Evolutionary conservation across 2,113 vertebrate genomes (phyloP).

Genomic region (Stigmatopora nigra): DNA sequence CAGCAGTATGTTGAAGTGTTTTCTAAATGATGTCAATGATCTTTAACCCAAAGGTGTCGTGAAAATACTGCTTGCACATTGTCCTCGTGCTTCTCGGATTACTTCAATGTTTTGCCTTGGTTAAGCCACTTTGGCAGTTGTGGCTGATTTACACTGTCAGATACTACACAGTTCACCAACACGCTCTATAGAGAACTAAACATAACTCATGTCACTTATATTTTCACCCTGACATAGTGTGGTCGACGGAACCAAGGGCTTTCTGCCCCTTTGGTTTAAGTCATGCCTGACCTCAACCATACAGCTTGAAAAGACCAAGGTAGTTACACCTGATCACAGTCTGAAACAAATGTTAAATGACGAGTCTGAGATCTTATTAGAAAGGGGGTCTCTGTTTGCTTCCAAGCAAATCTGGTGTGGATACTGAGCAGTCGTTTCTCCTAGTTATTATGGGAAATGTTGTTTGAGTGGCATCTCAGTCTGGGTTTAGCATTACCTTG

Average conservation of each 20-base stretch:
- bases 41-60: slow-evolving; percentile 7
- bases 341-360: slow-evolving; percentile 10
- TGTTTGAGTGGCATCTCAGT: too few relatives aligned
- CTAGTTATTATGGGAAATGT: too few relatives aligned
- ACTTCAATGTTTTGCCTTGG: not conserved
- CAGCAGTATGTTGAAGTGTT: not conserved
- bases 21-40: not conserved
- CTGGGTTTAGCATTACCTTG: too few relatives aligned
- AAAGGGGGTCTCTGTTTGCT: too few relatives aligned
- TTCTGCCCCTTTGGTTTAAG: slow-evolving; percentile 40
- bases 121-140: slow-evolving; percentile 26
- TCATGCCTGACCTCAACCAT: slow-evolving; percentile 15
- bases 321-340: slow-evolving; percentile 25
- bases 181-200: slow-evolving; percentile 10
- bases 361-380: too few relatives aligned
- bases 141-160: slow-evolving; percentile 24
- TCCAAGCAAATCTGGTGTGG: too few relatives aligned
- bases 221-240: slow-evolving; percentile 36
- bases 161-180: slow-evolving; percentile 19
- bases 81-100: slow-evolving; percentile 5
- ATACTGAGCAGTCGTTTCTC: too few relatives aligned
- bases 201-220: slow-evolving; percentile 20
- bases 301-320: slow-evolving; percentile 29
- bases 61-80: slow-evolving; percentile 21
- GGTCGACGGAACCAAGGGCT: slow-evolving; percentile 26